Conservation (phyloP, 2,113 vertebrate species). For the Ploceus nigricollis region DNA sequence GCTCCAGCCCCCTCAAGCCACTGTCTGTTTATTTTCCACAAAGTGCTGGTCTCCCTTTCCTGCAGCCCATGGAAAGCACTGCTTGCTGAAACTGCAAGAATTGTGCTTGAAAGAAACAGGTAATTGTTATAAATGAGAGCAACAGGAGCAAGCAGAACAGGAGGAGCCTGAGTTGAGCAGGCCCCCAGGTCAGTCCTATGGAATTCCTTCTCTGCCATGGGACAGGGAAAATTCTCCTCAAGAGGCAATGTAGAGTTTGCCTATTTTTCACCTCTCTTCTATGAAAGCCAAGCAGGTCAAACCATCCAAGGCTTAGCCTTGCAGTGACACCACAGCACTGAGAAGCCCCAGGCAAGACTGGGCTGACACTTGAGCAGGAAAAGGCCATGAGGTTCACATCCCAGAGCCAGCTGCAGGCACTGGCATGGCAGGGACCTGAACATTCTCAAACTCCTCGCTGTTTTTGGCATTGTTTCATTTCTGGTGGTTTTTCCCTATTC, state of each 20-base stretch:
- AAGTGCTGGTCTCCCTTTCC: neutral
- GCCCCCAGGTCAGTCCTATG: neutral
- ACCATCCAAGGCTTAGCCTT: neutral
- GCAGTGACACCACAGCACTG: neutral
- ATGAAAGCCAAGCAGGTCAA: neutral
- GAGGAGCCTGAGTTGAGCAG: fast-evolving
- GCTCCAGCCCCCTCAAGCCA: fast-evolving
- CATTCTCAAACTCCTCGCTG: neutral
- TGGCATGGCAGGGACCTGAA: neutral
- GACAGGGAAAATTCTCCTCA: neutral
- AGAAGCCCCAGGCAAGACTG: fast-evolving
- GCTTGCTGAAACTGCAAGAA: neutral
- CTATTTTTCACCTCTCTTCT: neutral
- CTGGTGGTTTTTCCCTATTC: neutral
- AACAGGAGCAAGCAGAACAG: neutral
- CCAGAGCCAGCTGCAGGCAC: neutral
- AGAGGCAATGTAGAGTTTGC: neutral
- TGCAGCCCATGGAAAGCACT: neutral
- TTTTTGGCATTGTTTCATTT: neutral
- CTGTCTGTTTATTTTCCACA: neutral
- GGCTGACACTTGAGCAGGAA: fast-evolving
- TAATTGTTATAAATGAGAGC: neutral
- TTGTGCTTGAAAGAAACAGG: neutral
- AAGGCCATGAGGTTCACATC: neutral
- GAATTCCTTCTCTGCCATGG: fast-evolving